Conservation (phyloP, 53 echinoderm and acorn worm genomes). For the Apostichopus leukothele region DNA sequence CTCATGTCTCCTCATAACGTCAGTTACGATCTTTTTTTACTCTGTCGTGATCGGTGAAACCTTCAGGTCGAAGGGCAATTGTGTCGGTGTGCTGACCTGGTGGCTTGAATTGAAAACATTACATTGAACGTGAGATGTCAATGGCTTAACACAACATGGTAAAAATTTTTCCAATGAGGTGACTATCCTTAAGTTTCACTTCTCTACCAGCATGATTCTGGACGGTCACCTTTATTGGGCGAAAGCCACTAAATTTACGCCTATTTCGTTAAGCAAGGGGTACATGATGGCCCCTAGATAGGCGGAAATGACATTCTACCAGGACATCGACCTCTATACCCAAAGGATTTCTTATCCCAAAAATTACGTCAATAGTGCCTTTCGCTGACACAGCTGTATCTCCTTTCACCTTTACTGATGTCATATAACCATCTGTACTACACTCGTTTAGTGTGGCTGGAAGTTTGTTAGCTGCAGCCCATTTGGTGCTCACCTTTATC, state of each 20-base stretch:
- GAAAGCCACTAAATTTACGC: not conserved
- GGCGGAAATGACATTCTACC: not conserved
- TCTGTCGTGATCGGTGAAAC: conserved; percentile 48
- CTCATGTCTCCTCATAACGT: not conserved
- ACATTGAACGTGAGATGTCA: conserved; percentile 5
- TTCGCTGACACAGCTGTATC: not conserved
- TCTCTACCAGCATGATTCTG: conserved; percentile 29
- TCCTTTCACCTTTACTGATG: not conserved
- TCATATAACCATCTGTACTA: not conserved
- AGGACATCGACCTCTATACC: not conserved
- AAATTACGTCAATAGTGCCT: not conserved
- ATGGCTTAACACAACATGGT: not conserved
- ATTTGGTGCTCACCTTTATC: not conserved
- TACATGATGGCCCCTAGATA: not conserved
- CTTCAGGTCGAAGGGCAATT: conserved; percentile 8
- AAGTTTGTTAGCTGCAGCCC: not conserved
- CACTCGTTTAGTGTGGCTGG: not conserved
- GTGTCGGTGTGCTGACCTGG: conserved; percentile 14
- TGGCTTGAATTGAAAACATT: conserved; percentile 4
- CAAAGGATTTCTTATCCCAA: not conserved
- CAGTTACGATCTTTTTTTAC: not conserved
- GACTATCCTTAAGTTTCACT: conserved; percentile 5
- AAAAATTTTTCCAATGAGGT: conserved; percentile 25
- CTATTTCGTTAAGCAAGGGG: not conserved
- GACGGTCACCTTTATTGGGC: not conserved